Evolutionary conservation across 1,140 invertebrate genomes (phyloP).

Genomic region (Drosophila prosaltans): DNA sequence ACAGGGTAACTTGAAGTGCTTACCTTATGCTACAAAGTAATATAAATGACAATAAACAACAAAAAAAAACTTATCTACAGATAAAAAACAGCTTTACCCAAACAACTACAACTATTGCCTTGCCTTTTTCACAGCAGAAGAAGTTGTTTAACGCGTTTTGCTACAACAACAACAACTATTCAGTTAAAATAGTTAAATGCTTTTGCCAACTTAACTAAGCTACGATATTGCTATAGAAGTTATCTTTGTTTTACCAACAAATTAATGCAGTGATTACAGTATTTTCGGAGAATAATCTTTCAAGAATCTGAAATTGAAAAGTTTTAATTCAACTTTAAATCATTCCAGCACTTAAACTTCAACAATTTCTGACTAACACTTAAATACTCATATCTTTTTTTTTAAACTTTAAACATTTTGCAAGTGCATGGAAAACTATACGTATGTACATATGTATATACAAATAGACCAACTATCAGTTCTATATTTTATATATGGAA

Average conservation of each 20-base stretch:
- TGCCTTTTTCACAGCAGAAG: background rate
- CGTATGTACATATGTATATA: background rate
- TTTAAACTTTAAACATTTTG: background rate
- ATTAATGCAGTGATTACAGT: no score
- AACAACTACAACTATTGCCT: background rate
- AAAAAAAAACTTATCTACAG: background rate
- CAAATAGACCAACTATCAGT: slow-evolving; percentile 2
- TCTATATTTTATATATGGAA: slow-evolving; percentile 4
- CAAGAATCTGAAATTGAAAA: background rate
- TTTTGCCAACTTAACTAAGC: no score
- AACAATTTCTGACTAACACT: background rate
- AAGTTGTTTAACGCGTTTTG: background rate
- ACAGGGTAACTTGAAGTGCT: no score
- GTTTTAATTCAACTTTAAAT: background rate
- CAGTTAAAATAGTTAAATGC: background rate
- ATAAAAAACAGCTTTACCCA: background rate
- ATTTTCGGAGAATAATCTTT: background rate
- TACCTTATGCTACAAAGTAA: background rate
- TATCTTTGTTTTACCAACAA: no score
- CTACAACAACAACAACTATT: background rate
- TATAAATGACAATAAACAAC: background rate
- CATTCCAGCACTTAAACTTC: background rate
- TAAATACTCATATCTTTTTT: background rate
- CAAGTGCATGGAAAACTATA: background rate
- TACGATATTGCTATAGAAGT: no score